Evolutionary conservation across 2,113 vertebrate species (phyloP).

Genomic region (Mirza zaza): DNA sequence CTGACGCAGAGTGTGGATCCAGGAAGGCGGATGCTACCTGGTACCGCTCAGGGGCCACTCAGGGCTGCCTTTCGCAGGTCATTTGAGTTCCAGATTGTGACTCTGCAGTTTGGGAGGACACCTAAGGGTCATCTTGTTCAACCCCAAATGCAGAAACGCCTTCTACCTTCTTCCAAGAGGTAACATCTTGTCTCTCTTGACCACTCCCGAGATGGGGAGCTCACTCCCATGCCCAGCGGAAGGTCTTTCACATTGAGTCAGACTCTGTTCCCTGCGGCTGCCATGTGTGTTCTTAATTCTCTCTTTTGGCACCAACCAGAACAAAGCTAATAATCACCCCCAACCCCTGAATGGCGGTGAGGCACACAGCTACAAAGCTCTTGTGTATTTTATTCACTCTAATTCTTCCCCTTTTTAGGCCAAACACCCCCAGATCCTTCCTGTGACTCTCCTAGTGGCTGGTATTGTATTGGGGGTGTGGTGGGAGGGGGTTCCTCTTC

Average conservation of each 20-base stretch:
- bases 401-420: not conserved
- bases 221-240: not conserved
- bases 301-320: not conserved
- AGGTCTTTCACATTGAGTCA: not conserved
- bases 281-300: not conserved
- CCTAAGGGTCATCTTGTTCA: not conserved
- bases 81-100: fast-evolving
- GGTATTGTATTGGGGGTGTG: too few relatives aligned
- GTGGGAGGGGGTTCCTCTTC: not conserved
- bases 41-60: too few relatives aligned
- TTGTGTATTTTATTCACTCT: not conserved
- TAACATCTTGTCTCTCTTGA: not conserved
- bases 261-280: not conserved
- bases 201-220: not conserved
- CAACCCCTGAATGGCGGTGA: fast-evolving
- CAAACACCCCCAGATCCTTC: too few relatives aligned
- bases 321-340: not conserved
- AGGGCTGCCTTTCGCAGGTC: not conserved
- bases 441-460: not conserved
- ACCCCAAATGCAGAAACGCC: not conserved
- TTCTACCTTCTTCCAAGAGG: not conserved
- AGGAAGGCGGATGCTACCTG: fast-evolving
- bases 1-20: not conserved
- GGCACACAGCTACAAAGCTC: not conserved
- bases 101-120: not conserved